phyloP scores from a whole-genome alignment of 2,888 invertebrate species.

The Idaea straminata region DNA sequence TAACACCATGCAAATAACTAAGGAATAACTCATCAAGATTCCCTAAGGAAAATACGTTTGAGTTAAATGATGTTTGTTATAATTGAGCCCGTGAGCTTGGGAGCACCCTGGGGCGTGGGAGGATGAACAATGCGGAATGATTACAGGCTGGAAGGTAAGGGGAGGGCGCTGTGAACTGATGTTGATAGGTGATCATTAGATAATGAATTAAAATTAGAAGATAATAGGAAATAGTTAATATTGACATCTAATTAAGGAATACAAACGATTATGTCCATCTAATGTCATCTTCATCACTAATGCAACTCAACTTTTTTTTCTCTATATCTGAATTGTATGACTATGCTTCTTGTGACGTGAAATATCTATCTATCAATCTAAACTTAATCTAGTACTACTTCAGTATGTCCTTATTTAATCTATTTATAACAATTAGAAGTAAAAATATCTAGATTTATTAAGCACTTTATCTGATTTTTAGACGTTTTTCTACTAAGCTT shows the following conservation, averaged over 20 bases:
- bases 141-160: not conserved
- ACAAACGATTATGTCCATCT: no score
- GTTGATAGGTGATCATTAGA: not conserved
- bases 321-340: no score
- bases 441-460: no score
- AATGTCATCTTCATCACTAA: no score
- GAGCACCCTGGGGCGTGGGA: not conserved
- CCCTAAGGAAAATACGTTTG: not conserved
- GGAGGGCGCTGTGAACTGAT: not conserved
- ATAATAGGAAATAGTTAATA: not conserved
- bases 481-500: not conserved
- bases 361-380: no score
- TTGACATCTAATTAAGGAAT: not conserved
- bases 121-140: not conserved
- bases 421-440: no score
- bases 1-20: conserved; percentile 1
- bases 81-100: not conserved
- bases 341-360: no score
- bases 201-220: not conserved
- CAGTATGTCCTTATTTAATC: no score
- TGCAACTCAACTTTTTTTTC: no score
- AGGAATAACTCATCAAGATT: not conserved
- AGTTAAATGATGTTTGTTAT: not conserved
- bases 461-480: no score
- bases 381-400: no score